Percentiles rank a stretch among this genome's conserved stretches.
These are phyloP conservation scores for Nomada ruficornis DNA, from an alignment of 2,888 invertebrate species.

Conservation along the genomic window DNA sequence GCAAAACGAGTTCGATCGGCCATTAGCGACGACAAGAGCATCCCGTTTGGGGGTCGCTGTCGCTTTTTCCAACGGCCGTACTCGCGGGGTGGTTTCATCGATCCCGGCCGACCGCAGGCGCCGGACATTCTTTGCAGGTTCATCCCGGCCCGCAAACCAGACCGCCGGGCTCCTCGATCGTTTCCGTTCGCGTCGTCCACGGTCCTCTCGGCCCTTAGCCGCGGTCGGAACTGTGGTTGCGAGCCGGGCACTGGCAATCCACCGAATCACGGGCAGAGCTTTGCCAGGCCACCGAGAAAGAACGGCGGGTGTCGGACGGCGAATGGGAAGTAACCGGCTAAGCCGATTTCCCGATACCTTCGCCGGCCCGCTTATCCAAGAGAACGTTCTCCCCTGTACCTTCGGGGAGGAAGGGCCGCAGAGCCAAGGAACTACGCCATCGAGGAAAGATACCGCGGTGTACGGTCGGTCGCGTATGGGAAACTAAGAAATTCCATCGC, in stretches of 20 bases:
- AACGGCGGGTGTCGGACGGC: not conserved
- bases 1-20: constrained; percentile 4
- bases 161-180: constrained; percentile 61
- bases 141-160: constrained; percentile 65
- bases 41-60: not conserved
- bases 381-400: not conserved
- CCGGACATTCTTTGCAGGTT: constrained; percentile 61
- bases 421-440: not conserved
- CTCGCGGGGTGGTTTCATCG: constrained; percentile 54
- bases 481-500: constrained; percentile 3
- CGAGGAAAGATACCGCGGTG: not conserved
- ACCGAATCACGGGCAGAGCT: constrained; percentile 61
- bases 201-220: constrained; percentile 59
- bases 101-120: constrained; percentile 57
- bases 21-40: constrained; percentile 19
- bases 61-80: constrained; percentile 49
- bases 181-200: constrained; percentile 51
- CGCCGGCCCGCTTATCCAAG: too few species aligned
- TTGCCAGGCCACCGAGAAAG: constrained; percentile 42
- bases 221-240: constrained; percentile 65
- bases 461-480: not conserved
- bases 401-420: not conserved
- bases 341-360: constrained; percentile 62
- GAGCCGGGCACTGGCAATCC: constrained; percentile 60
- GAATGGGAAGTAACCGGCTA: constrained; percentile 40